Evolutionary conservation across 2,113 vertebrate species (phyloP).

Genomic region (Forbesichthys papilliferus): DNA sequence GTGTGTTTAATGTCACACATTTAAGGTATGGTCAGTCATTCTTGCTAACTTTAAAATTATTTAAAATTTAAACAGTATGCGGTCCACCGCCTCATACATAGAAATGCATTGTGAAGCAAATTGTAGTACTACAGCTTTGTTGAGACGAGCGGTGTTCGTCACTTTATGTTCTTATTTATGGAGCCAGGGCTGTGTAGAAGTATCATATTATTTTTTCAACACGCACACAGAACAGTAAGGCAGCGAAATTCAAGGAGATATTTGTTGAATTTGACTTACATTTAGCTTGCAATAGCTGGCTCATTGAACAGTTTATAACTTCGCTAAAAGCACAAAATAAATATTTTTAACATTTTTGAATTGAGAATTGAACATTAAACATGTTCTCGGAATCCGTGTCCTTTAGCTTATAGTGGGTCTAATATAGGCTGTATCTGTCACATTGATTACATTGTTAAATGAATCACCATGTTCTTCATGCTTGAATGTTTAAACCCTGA

Average conservation of each 20-base stretch:
- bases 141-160: too few relatives aligned
- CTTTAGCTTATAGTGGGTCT: background rate
- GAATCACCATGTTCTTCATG: slow-evolving; percentile 20
- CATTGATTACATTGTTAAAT: slow-evolving; percentile 36
- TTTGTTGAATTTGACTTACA: too few relatives aligned
- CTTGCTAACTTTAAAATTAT: slow-evolving; percentile 24
- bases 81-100: background rate
- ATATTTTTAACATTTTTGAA: slow-evolving; percentile 36
- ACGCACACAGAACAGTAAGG: too few relatives aligned
- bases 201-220: too few relatives aligned
- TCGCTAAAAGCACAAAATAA: slow-evolving; percentile 14
- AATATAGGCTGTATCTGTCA: slow-evolving; percentile 5
- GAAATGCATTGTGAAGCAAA: background rate
- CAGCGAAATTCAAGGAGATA: too few relatives aligned
- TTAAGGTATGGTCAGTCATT: slow-evolving; percentile 18
- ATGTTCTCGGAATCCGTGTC: slow-evolving; percentile 28
- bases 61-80: slow-evolving; percentile 15
- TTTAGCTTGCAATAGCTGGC: too few relatives aligned
- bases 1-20: slow-evolving; percentile 6
- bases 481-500: slow-evolving; percentile 28
- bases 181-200: too few relatives aligned
- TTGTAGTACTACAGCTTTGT: too few relatives aligned
- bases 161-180: too few relatives aligned
- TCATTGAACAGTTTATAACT: background rate
- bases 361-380: slow-evolving; percentile 38